These are phyloP conservation scores for Ophonus ardosiacus DNA, from an alignment of 2,888 invertebrate genomes.

Conservation along the genomic window DNA sequence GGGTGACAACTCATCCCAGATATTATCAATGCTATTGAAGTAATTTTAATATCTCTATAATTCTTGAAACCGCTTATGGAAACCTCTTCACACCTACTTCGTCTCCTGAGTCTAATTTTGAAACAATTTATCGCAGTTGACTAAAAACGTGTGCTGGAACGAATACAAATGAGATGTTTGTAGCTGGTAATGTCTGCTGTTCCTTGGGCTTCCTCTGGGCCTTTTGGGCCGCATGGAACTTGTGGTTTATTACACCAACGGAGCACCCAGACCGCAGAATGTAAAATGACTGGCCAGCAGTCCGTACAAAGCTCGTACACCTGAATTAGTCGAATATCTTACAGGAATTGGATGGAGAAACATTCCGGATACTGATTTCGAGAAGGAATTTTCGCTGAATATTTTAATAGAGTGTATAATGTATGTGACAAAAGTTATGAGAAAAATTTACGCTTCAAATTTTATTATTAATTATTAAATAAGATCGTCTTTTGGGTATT, in stretches of 20 bases:
- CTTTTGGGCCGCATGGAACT: neutral
- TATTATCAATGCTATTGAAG: too few species aligned
- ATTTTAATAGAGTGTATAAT: too few species aligned
- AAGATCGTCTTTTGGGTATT: too few species aligned
- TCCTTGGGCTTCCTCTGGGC: neutral
- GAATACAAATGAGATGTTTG: neutral
- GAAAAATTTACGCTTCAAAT: too few species aligned
- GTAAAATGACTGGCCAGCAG: conserved; percentile 6
- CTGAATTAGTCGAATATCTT: neutral
- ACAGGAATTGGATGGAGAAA: neutral
- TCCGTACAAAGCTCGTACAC: neutral
- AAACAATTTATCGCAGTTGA: neutral
- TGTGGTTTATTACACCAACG: conserved; percentile 32
- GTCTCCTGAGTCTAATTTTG: neutral
- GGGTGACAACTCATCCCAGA: too few species aligned
- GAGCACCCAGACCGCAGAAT: conserved; percentile 19
- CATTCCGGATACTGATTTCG: neutral
- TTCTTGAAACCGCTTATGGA: too few species aligned
- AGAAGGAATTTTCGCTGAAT: neutral
- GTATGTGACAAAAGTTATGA: too few species aligned
- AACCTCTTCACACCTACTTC: neutral
- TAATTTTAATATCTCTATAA: too few species aligned
- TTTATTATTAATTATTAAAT: too few species aligned
- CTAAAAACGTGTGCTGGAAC: neutral
- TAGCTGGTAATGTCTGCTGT: conserved; percentile 5